Base-by-base conservation (phyloP, 1,140 invertebrate genomes). In the Cydia amplana region DNA sequence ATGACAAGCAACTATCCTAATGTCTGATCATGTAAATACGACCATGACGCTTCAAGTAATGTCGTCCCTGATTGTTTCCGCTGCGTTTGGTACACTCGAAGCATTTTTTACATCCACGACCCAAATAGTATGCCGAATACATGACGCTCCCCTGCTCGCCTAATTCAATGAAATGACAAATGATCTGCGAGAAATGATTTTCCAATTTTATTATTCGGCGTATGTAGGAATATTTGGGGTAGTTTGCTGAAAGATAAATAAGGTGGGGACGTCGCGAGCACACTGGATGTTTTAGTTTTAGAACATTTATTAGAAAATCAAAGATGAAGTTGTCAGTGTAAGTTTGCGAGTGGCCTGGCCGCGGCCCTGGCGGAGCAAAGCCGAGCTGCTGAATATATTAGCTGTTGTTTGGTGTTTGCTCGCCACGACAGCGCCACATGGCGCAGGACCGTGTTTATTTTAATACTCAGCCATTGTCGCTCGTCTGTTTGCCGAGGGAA, bases 381-480 rank as follows among this genome's bases (percentile, higher is more conserved):
- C 77, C 77, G 78, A 82, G 80, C 76, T 79, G 77, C 79, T 87
- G 91, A 87, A 92, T 91, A 90, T 79, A 92, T 92, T 92, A 91
- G 80, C 82, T 77, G 51, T 74, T 85, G 83, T 86, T 88, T 84
- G 80, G 75, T 89, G 84, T 91, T 89, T 87, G 79, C 82, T 85
- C 84, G 83, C 82, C 84, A 82, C 82, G 76, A 78, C 77, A 72
- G 78, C 73, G 83, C 87, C 89, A 90, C 89, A 91, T 90, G 89
- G 86, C 88, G 82, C 79, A 72, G 14, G 74, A 79, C 74, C 78
- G 75, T 92, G 91, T 92, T 92, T 92, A 91, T 91, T 92, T 90
- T 88, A 91, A 91, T 92, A 91, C 90, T 90, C 88, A 90, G 79
- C 84, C 86, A 87, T 87, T 91, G 91, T 90, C 86, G 87, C 78